Conservation (phyloP, 1,140 invertebrate genomes). For the Drosophila virilis region DNA sequence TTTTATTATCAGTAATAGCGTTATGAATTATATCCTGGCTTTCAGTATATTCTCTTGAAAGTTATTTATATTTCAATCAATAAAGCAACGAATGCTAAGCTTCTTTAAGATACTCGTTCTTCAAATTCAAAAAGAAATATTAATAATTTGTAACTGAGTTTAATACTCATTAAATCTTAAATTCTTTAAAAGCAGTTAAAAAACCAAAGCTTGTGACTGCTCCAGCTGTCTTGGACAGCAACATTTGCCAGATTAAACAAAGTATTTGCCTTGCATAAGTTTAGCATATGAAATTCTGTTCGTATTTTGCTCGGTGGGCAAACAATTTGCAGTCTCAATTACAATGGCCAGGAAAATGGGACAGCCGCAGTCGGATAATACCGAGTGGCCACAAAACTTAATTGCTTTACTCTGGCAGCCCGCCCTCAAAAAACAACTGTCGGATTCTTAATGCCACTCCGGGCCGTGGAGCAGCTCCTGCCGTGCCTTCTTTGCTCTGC, state of each 20-base stretch:
- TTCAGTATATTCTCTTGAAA: too few relatives aligned
- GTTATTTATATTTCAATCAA: too few relatives aligned
- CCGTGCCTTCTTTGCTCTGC: not conserved
- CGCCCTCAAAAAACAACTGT: conserved; percentile 40
- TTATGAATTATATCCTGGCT: too few relatives aligned
- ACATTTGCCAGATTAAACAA: not conserved
- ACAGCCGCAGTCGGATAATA: conserved; percentile 44
- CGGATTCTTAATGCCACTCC: conserved; percentile 59
- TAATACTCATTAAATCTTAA: too few relatives aligned
- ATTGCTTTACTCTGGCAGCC: conserved; percentile 60
- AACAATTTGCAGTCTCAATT: conserved; percentile 50
- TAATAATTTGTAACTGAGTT: too few relatives aligned
- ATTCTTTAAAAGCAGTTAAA: too few relatives aligned
- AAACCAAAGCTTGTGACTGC: too few relatives aligned
- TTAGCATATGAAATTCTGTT: conserved; percentile 42
- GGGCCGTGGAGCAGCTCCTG: conserved; percentile 4
- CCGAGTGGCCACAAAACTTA: conserved; percentile 64
- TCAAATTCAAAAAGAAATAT: too few relatives aligned
- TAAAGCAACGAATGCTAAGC: too few relatives aligned
- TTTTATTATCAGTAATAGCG: too few relatives aligned
- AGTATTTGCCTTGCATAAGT: conserved; percentile 43
- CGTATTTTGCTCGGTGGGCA: conserved; percentile 40
- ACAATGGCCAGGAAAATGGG: conserved; percentile 36
- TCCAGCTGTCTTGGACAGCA: not conserved
- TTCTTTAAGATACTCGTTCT: too few relatives aligned